phyloP scores from a whole-genome alignment of 1,140 invertebrate genomes.

The Rhopalosiphum padi region DNA sequence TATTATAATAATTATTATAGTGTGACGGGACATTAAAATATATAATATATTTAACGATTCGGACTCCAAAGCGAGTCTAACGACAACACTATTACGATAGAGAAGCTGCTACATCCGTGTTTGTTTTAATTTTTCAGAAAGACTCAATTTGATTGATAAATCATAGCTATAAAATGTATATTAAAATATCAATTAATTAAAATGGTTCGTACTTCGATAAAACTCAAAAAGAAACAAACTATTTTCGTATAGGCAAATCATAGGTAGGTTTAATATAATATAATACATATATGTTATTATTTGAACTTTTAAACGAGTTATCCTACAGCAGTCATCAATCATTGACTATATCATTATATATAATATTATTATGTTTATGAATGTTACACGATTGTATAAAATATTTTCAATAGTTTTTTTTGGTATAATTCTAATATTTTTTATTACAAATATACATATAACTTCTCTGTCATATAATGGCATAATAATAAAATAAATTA shows the following conservation, averaged over 20 bases:
- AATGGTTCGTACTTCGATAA: too few relatives aligned
- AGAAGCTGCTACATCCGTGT: neutral
- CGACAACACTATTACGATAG: neutral
- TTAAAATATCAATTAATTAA: too few relatives aligned
- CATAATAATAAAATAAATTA: slow-evolving; percentile 10
- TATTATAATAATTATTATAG: neutral
- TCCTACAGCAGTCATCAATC: neutral
- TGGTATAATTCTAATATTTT: neutral
- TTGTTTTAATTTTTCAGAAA: too few relatives aligned
- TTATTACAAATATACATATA: neutral
- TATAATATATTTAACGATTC: neutral
- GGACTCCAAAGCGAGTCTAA: neutral
- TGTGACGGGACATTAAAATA: neutral
- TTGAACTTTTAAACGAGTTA: neutral
- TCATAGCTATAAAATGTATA: too few relatives aligned
- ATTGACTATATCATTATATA: neutral
- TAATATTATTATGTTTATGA: neutral
- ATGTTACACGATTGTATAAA: neutral
- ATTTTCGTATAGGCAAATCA: too few relatives aligned
- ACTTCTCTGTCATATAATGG: neutral
- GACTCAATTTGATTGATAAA: too few relatives aligned
- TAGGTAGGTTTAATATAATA: neutral
- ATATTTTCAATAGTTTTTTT: neutral
- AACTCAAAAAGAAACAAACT: too few relatives aligned
- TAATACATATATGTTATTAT: neutral